phyloP scores from a whole-genome alignment of 2,113 vertebrate genomes.

The Coregonus clupeaformis region DNA sequence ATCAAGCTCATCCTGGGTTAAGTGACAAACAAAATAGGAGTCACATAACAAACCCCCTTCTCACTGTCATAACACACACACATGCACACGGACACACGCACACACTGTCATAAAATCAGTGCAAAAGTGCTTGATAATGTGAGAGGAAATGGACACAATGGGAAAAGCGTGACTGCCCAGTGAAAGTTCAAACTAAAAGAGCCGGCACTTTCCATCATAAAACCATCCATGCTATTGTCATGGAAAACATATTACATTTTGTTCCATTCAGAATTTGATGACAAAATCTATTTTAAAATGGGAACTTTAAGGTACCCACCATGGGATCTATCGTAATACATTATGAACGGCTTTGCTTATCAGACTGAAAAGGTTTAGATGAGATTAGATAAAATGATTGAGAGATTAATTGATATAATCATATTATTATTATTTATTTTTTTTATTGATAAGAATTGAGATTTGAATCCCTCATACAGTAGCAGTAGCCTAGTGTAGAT shows the following conservation, averaged over 20 bases:
- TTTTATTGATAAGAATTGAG: not conserved
- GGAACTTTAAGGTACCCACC: not conserved
- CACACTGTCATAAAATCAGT: slow-evolving; percentile 35
- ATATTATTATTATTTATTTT: no score
- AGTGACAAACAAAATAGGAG: slow-evolving; percentile 6
- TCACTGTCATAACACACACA: slow-evolving; percentile 35
- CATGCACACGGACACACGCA: no score
- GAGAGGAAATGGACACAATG: slow-evolving; percentile 60
- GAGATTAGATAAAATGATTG: not conserved
- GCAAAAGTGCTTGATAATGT: slow-evolving; percentile 43
- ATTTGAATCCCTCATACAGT: not conserved
- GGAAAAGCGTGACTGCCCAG: slow-evolving; percentile 36
- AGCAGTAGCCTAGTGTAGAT: not conserved
- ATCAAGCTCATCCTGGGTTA: not conserved
- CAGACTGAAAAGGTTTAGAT: not conserved
- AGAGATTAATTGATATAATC: no score
- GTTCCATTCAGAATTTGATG: not conserved
- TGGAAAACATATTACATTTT: not conserved
- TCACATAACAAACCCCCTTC: slow-evolving; percentile 20
- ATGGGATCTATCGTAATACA: not conserved
- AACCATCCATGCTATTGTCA: not conserved
- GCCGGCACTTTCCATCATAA: slow-evolving; percentile 26
- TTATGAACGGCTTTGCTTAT: not conserved
- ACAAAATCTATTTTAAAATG: not conserved
- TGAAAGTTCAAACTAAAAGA: slow-evolving; percentile 55